A percentile compares a stretch with the other conserved stretches of the same genome.
These are phyloP conservation scores for Auanema freiburgensis DNA, from an alignment of 2,888 invertebrate genomes.

Conservation along the genomic window DNA sequence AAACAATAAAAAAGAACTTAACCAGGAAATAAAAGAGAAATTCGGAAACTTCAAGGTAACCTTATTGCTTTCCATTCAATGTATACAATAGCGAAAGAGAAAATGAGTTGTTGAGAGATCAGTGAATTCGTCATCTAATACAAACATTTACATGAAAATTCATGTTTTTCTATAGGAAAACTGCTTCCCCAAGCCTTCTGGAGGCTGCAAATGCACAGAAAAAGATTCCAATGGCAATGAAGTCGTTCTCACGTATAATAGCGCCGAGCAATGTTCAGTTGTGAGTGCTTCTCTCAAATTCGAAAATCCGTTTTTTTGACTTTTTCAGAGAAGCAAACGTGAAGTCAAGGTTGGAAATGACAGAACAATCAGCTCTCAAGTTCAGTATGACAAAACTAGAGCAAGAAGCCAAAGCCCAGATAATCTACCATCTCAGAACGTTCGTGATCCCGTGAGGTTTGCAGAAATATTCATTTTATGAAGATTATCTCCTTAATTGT, in stretches of 20 bases:
- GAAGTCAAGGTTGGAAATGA: conserved; percentile 30
- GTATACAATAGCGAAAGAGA: neutral
- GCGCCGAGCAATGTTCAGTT: conserved; percentile 48
- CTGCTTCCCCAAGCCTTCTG: conserved; percentile 57
- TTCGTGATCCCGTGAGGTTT: conserved; percentile 42
- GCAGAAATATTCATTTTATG: neutral
- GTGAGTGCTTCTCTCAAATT: conserved; percentile 1
- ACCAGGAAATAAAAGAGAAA: conserved; percentile 59
- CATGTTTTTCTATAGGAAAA: conserved; percentile 35
- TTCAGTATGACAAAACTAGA: conserved; percentile 15
- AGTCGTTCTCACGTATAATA: conserved; percentile 49
- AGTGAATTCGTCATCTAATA: neutral
- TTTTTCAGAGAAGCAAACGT: conserved; percentile 33
- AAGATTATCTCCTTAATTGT: neutral
- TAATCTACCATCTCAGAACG: conserved; percentile 30
- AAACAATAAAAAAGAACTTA: conserved; percentile 58
- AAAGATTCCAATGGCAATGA: conserved; percentile 59
- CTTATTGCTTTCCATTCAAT: neutral
- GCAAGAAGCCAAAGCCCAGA: conserved; percentile 7
- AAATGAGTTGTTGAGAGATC: neutral
- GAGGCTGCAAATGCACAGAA: conserved; percentile 59
- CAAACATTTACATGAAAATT: neutral
- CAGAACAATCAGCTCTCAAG: conserved; percentile 21
- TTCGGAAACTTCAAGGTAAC: conserved; percentile 47
- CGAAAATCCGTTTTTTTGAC: neutral